Percentiles rank a stretch among this genome's conserved stretches.
Evolutionary conservation across 1,140 invertebrate species (phyloP).

Genomic region (Pogonomyrmex californicus): DNA sequence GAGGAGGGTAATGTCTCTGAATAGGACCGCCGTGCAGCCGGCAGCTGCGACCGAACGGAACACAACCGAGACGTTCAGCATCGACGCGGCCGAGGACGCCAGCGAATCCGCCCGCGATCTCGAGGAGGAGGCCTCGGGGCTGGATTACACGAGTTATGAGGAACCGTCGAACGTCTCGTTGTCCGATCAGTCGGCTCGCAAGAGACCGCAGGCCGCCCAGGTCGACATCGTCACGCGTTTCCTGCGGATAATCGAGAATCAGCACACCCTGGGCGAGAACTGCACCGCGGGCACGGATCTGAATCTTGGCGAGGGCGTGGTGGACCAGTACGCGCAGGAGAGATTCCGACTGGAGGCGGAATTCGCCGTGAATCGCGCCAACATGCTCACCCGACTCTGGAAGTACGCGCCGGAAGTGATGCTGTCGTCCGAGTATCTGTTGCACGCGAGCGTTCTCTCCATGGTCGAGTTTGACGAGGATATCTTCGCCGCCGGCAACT

Average conservation of each 20-base stretch:
- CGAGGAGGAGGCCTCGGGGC: not conserved
- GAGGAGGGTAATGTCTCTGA: slow-evolving; percentile 52
- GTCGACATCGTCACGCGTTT: slow-evolving; percentile 95
- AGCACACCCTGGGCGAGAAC: slow-evolving; percentile 95
- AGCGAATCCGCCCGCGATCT: slow-evolving; percentile 31
- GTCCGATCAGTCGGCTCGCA: not conserved
- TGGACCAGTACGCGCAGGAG: slow-evolving; percentile 97
- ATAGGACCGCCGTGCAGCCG: not conserved
- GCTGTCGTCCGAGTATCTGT: slow-evolving; percentile 94
- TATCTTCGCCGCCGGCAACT: slow-evolving; percentile 97
- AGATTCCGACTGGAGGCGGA: slow-evolving; percentile 95
- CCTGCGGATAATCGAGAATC: slow-evolving; percentile 95
- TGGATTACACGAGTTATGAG: slow-evolving; percentile 44
- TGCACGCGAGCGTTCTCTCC: slow-evolving; percentile 95
- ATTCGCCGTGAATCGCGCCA: slow-evolving; percentile 97
- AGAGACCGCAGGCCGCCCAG: slow-evolving; percentile 82
- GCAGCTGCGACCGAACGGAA: slow-evolving; percentile 19
- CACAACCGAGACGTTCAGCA: slow-evolving; percentile 16
- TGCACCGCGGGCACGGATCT: slow-evolving; percentile 96
- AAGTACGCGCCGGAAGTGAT: slow-evolving; percentile 94
- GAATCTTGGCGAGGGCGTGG: slow-evolving; percentile 96
- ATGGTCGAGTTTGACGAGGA: slow-evolving; percentile 98
- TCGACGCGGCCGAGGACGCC: slow-evolving; percentile 12
- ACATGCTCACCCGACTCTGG: slow-evolving; percentile 96
- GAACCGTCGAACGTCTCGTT: slow-evolving; percentile 56